Evolutionary conservation across 2,888 invertebrate species (phyloP).

Genomic region (Xanthorhoe spadicearia): DNA sequence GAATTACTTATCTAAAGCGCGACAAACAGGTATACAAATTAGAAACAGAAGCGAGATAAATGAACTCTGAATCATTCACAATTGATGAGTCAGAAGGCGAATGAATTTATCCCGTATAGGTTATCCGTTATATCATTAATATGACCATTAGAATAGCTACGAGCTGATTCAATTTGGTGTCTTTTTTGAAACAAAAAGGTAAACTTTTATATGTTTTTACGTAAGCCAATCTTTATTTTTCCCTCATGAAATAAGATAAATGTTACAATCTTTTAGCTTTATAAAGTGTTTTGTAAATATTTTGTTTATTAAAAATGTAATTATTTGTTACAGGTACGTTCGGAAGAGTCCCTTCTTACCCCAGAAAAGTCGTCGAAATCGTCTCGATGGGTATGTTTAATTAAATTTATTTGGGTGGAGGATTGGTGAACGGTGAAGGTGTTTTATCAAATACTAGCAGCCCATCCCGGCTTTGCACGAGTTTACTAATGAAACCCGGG

Average conservation of each 20-base stretch:
- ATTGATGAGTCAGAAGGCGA: constrained; percentile 64
- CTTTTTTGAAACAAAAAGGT: neutral
- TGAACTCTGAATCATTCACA: constrained; percentile 72
- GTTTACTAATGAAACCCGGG: too few relatives aligned
- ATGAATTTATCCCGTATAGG: constrained; percentile 45
- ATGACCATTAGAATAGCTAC: constrained; percentile 4
- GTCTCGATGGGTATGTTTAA: constrained; percentile 78
- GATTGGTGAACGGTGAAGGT: constrained; percentile 37
- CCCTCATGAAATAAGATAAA: too few relatives aligned
- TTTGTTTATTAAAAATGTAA: neutral
- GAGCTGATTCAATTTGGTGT: constrained; percentile 11
- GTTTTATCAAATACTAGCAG: too few relatives aligned
- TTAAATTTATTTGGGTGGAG: constrained; percentile 60
- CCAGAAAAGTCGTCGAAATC: constrained; percentile 71
- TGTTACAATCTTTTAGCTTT: too few relatives aligned
- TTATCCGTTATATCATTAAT: constrained; percentile 36
- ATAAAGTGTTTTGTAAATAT: too few relatives aligned
- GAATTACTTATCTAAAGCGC: constrained; percentile 24
- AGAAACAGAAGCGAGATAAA: constrained; percentile 7
- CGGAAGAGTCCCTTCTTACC: constrained; percentile 78
- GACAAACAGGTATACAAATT: constrained; percentile 40
- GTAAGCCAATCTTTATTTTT: neutral
- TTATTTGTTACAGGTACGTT: constrained; percentile 72
- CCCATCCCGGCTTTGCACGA: too few relatives aligned
- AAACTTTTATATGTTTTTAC: neutral